Percentiles rank a stretch among this genome's conserved stretches.
These are phyloP conservation scores for Erynnis tages DNA, from an alignment of 2,888 invertebrate species.

Conservation along the genomic window DNA sequence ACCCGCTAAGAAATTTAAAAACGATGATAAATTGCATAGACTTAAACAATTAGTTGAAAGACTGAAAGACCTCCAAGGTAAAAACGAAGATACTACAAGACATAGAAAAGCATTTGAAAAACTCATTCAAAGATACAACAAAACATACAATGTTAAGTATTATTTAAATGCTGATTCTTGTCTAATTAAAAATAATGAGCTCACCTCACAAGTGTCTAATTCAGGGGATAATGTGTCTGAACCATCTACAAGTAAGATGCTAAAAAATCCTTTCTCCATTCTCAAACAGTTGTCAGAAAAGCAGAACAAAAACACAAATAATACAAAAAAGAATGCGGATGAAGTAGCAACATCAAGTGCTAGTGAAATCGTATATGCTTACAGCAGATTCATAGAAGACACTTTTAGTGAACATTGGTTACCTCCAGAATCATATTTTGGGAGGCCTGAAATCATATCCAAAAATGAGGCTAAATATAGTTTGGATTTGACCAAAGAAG, in stretches of 20 bases:
- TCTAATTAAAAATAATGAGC: conserved; percentile 51
- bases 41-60: conserved; percentile 51
- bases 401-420: conserved; percentile 54
- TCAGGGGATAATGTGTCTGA: conserved; percentile 41
- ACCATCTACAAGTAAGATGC: conserved; percentile 44
- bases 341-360: conserved; percentile 16
- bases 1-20: conserved; percentile 45
- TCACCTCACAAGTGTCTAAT: conserved; percentile 55
- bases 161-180: conserved; percentile 51
- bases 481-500: conserved; percentile 45
- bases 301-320: conserved; percentile 30
- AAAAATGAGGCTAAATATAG: conserved; percentile 37
- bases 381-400: conserved; percentile 34
- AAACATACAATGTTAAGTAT: conserved; percentile 59
- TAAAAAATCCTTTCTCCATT: conserved; percentile 66
- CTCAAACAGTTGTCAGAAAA: conserved; percentile 53
- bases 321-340: conserved; percentile 26
- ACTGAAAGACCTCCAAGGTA: conserved; percentile 50
- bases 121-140: conserved; percentile 63
- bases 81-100: conserved; percentile 46
- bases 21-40: conserved; percentile 48
- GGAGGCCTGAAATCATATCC: conserved; percentile 52
- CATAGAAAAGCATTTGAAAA: conserved; percentile 61
- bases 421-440: conserved; percentile 58
- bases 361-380: conserved; percentile 15